Base-by-base conservation (phyloP, 2,113 vertebrate species). In the Strix aluco region DNA sequence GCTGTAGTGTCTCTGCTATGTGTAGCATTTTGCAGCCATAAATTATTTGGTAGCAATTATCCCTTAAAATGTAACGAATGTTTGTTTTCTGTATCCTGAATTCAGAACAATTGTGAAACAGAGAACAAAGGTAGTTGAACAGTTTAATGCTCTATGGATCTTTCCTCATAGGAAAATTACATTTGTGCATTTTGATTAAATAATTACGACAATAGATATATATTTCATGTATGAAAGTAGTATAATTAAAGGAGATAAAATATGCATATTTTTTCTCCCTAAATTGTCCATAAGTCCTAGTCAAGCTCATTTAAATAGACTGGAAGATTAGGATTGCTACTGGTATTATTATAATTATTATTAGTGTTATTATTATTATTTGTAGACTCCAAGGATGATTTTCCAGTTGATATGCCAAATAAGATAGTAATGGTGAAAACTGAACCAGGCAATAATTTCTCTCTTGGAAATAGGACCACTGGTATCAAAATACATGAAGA, bases 31-130 rank as follows among this genome's bases (percentile, higher is more conserved):
- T 95, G 58, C 44, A 97, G 82, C 66, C 42, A 95, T 98, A 98
- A 98, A 98, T 98, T 98, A 98, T 97, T 98, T 89, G 94, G 74
- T 94, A 97, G 95, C 92, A 97, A 96, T 98, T 97, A 98, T 96
- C 85, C 82, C 73, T 94, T 95, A 97, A 98, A 98, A 97, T 88
- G 81, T 86, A 96, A 97, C 6, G 7, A 97, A 97, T 93, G 81
- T 36, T 84, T 96, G 87, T 92, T 83, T 91, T 92, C 95, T 96
- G 78, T 93, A 79, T 89, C 87, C 86, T 97, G 95, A 97, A 98
- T 98, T 97, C 57, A 87, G 94, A 97, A 77, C 51, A 94, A n/a
- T 15, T 71, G 44, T 71, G 52, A 62, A 90, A 70, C 30, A 75
- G n/a, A 90, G 72, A 90, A 85, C 38, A 87, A 90, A 89, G 26